Conservation (phyloP, 2,888 invertebrate genomes). For the Salticus scenicus region DNA sequence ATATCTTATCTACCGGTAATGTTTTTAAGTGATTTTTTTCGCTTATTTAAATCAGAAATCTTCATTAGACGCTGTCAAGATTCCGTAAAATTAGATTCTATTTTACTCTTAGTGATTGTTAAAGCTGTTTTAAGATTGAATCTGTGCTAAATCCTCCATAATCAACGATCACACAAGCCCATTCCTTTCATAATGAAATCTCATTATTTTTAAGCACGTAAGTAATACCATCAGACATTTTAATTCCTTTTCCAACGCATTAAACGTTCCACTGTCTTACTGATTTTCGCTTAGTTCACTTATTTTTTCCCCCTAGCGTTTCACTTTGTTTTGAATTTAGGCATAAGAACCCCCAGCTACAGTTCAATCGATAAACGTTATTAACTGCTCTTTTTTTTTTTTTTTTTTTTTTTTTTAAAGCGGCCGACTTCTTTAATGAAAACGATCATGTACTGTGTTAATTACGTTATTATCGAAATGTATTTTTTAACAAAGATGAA, state of each 20-base stretch:
- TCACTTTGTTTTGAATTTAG: background rate
- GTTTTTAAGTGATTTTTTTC: too few species aligned
- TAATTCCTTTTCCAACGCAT: background rate
- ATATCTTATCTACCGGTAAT: too few species aligned
- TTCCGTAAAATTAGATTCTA: background rate
- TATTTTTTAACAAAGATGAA: background rate
- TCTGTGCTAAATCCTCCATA: background rate
- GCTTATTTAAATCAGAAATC: background rate
- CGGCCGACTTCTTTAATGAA: background rate
- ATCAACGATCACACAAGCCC: background rate
- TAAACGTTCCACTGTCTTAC: background rate
- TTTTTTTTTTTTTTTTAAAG: background rate
- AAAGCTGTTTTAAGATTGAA: background rate
- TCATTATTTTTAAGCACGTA: background rate
- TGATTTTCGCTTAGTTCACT: background rate
- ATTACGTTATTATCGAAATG: background rate
- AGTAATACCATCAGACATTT: constrained; percentile 2
- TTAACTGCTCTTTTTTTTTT: background rate
- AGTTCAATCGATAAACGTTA: background rate
- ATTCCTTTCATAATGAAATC: background rate
- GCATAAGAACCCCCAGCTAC: background rate
- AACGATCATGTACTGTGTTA: background rate
- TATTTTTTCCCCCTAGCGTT: background rate
- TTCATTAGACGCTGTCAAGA: background rate
- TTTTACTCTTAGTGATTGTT: background rate